Base-by-base conservation (phyloP, 2,888 invertebrate genomes). In the Sialis fuliginosa region DNA sequence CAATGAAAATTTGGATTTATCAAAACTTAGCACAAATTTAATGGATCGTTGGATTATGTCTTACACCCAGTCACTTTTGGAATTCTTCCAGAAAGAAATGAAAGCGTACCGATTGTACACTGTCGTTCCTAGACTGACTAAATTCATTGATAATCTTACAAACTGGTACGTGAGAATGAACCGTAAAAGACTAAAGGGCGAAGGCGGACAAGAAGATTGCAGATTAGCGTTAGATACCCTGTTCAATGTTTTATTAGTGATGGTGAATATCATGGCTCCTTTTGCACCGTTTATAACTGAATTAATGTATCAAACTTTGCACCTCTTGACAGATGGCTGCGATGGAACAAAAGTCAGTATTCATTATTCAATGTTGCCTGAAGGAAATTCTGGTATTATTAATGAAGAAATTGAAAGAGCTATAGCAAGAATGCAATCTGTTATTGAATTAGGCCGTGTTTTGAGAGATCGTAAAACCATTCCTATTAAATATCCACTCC, bases 91-190 rank as follows among this genome's bases (percentile, higher is more conserved):
- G 45, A 74, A 78, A 54, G 97, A 98, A 69, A 98, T 98, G 98
- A 77, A 78, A 56, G 83, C 85, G 1, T 98, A 97, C 62, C 79
- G 87, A 47, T 69, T 98, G 46, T 98, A 96, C 61, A 96, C 95
- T 1, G 98, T 98, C 7, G 84, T 96, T 7, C 95, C 96, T 0
- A 72, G 83, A 47, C 69, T 99, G 39, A 85, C 96, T 0, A 92
- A 93, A 62, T 98, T 92, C 64, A 91, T 98, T 53, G 96, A 97
- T 60, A 89, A 96, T 60, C 74, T 98, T 4, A 98, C 97, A 32
- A 99, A 99, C 64, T 96, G 96, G 95, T 98, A 97, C 63, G 93
- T 98, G 33, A 74, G 97, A 52, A 86, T 98, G 80, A 98, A 98
- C 64, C 77, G 98, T 48, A 86, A 81, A 56, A 75, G 98, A 45